These are phyloP conservation scores for Batillaria attramentaria DNA, from an alignment of 1,140 invertebrate species.

Conservation along the genomic window DNA sequence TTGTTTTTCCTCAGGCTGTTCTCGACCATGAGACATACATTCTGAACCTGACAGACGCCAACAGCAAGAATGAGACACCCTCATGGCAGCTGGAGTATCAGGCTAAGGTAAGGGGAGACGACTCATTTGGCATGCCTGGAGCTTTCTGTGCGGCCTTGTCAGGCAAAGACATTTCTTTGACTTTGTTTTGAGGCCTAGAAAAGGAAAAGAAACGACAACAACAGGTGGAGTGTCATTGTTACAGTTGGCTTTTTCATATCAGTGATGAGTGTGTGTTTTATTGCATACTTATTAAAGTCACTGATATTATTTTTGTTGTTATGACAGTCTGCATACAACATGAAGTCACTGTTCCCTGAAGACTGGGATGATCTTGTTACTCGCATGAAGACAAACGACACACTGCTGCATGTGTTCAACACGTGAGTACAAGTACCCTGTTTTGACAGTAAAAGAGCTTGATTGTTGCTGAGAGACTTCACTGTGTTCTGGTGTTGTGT, in stretches of 20 bases:
- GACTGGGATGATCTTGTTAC: constrained; percentile 60
- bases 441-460: neutral
- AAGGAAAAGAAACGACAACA: no score
- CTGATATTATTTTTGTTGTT: constrained; percentile 11
- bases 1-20: no score
- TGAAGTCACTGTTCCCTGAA: constrained; percentile 52
- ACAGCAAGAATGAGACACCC: constrained; percentile 62
- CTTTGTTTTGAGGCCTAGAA: constrained; percentile 80
- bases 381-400: constrained; percentile 52
- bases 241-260: no score
- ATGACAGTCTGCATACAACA: constrained; percentile 50
- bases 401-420: constrained; percentile 51
- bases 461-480: neutral
- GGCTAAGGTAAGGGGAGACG: constrained; percentile 51
- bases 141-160: neutral
- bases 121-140: neutral
- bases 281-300: no score
- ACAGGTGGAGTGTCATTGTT: no score
- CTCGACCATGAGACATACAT: constrained; percentile 92
- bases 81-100: constrained; percentile 57
- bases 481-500: neutral
- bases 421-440: constrained; percentile 42
- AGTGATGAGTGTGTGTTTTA: no score
- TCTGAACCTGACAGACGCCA: constrained; percentile 85
- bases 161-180: constrained; percentile 1